phyloP scores from a whole-genome alignment of 2,113 vertebrate species.

The Anolis sagrei region DNA sequence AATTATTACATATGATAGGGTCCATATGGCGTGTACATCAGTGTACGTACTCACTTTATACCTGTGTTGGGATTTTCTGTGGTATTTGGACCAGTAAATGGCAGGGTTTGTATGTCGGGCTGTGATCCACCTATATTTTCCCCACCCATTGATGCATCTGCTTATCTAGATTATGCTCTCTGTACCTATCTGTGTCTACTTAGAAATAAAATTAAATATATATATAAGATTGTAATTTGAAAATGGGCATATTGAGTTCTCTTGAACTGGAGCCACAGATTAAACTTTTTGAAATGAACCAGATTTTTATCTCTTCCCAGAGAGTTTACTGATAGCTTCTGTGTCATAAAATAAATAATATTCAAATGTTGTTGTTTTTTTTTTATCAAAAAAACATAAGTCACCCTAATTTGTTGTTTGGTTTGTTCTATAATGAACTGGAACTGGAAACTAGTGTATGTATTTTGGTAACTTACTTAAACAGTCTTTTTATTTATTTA shows the following conservation, averaged over 20 bases:
- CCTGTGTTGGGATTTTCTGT: no score
- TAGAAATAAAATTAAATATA: no score
- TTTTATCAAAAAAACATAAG: no score
- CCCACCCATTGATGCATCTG: not conserved
- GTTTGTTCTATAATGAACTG: not conserved
- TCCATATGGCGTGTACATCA: not conserved
- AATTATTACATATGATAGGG: no score
- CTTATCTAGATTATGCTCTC: no score
- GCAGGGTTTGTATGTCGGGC: not conserved
- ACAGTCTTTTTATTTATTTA: not conserved
- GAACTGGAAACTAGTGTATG: not conserved
- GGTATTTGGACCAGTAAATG: not conserved
- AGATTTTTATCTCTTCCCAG: not conserved
- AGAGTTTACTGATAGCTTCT: not conserved
- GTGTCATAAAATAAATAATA: no score
- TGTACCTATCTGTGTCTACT: no score
- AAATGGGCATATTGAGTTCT: not conserved
- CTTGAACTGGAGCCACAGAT: not conserved
- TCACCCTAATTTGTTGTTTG: not conserved
- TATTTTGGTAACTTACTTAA: not conserved
- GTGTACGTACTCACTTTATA: no score
- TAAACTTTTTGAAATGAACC: not conserved
- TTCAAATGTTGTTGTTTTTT: no score
- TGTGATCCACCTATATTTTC: not conserved
- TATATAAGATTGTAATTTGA: not conserved